phyloP scores from a whole-genome alignment of 1,140 invertebrate species.

The Cyclargus thomasi region DNA sequence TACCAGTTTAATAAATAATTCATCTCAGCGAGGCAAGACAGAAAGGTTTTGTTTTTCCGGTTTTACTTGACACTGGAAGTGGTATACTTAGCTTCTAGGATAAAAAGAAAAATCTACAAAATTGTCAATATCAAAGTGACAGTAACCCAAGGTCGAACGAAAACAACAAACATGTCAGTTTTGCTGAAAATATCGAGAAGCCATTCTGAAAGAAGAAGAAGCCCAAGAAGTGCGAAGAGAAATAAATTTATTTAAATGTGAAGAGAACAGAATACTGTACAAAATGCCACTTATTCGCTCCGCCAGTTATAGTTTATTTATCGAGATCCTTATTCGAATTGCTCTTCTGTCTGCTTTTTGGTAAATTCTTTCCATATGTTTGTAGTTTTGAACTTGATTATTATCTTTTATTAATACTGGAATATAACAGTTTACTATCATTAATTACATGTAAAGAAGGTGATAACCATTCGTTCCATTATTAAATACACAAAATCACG shows the following conservation, averaged over 20 bases:
- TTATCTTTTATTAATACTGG: neutral
- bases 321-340: constrained; percentile 60
- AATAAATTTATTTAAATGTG: constrained; percentile 24
- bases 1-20: no score
- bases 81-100: no score
- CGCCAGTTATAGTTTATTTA: constrained; percentile 55
- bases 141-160: no score
- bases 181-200: no score
- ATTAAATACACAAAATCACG: no score
- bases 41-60: no score
- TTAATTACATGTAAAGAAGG: neutral
- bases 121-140: no score
- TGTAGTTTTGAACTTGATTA: constrained; percentile 17
- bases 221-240: constrained; percentile 4
- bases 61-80: no score
- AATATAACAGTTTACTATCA: neutral
- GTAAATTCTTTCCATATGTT: constrained; percentile 54
- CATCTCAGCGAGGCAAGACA: no score
- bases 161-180: no score
- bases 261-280: constrained; percentile 25
- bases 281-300: constrained; percentile 65
- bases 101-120: no score
- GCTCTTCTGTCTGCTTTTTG: constrained; percentile 54
- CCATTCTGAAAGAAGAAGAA: no score
- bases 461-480: neutral